These are phyloP conservation scores for Triplophysa dalaica DNA, from an alignment of 2,113 vertebrate genomes.

Conservation along the genomic window DNA sequence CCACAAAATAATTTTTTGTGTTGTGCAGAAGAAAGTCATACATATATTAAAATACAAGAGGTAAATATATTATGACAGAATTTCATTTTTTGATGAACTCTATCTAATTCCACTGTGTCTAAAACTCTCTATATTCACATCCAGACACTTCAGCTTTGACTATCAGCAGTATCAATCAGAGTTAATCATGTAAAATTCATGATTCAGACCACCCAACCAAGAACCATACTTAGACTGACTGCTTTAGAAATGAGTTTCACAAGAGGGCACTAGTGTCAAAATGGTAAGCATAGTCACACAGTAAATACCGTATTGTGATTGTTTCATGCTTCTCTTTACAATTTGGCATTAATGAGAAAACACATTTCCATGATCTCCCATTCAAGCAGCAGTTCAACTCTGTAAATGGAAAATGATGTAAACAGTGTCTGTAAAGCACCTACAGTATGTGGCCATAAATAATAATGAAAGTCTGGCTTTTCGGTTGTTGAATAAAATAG, in stretches of 20 bases:
- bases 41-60: too few relatives aligned
- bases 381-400: too few relatives aligned
- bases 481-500: neutral
- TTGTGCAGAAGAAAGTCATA: too few relatives aligned
- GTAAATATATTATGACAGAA: neutral
- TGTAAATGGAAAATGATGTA: too few relatives aligned
- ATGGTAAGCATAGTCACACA: neutral
- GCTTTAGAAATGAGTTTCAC: neutral
- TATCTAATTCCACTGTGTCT: neutral
- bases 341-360: neutral
- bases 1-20: too few relatives aligned
- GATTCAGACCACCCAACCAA: neutral
- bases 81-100: neutral
- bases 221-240: neutral
- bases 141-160: neutral
- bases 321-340: neutral
- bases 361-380: too few relatives aligned
- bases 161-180: neutral
- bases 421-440: neutral
- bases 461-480: neutral
- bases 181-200: neutral
- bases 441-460: neutral
- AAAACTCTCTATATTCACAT: neutral
- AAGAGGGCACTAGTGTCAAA: neutral
- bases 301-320: neutral